These are phyloP conservation scores for Hippocampus mohnikei DNA, from an alignment of 2,113 vertebrate genomes.

Conservation along the genomic window DNA sequence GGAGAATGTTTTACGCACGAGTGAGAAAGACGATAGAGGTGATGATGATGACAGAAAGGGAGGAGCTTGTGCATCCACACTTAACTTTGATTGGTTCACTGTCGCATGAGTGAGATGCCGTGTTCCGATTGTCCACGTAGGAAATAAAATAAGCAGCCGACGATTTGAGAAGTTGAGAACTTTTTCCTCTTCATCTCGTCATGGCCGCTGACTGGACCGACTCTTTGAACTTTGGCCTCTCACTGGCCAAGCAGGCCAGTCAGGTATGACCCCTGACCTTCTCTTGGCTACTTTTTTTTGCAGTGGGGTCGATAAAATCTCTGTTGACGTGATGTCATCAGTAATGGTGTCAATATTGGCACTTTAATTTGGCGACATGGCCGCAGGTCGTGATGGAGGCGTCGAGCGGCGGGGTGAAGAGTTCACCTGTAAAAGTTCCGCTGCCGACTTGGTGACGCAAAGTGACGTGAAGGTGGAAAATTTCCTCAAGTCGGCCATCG, in stretches of 20 bases:
- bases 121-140: slow-evolving; percentile 33
- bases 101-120: neutral
- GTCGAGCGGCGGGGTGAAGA: slow-evolving; percentile 67
- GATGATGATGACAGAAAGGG: neutral
- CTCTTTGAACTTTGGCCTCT: slow-evolving; percentile 47
- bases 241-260: slow-evolving; percentile 29
- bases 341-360: too few relatives aligned
- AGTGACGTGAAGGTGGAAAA: slow-evolving; percentile 86
- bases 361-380: too few relatives aligned
- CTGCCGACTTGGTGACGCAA: slow-evolving; percentile 83
- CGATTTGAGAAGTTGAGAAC: neutral
- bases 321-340: neutral
- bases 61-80: neutral
- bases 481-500: slow-evolving; percentile 78
- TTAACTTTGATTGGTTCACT: slow-evolving; percentile 7
- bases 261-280: slow-evolving; percentile 30
- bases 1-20: neutral
- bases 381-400: slow-evolving; percentile 76
- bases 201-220: slow-evolving; percentile 41
- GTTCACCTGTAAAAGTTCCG: slow-evolving; percentile 83
- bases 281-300: too few relatives aligned
- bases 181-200: neutral
- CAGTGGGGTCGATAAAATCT: too few relatives aligned
- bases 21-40: neutral
- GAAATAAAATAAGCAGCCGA: neutral